Base-by-base conservation (phyloP, 1,140 invertebrate genomes). In the Ptiloglossa arizonensis region DNA sequence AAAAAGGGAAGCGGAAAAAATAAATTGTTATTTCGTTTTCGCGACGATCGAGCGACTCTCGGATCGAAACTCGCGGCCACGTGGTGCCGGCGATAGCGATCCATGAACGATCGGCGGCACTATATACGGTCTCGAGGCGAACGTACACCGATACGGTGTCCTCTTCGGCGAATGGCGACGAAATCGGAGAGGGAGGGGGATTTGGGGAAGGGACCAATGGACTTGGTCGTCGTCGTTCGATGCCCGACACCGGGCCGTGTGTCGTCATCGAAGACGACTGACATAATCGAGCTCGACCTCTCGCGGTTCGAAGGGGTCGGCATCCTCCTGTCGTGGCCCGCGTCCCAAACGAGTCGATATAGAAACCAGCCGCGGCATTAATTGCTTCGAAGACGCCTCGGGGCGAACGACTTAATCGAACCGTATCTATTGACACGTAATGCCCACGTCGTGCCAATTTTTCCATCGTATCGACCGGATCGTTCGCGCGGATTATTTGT, bases 281-380 rank as follows among this genome's bases (percentile, higher is more conserved):
- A 63, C 44, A 72, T 82, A 78, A 82, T 83, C 60, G 38, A 64
- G n/a, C 50, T 17, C 24, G 73, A 71, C 52, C 71, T 80, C 46
- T 80, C 46, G 69, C 27, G 50, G 22, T 70, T 77, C 72, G 24
- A 19, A 67, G 73, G 41, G 66, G 80, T 82, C 80, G 78, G 66
- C 64, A 69, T 80, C 35, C 57, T 69, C n/a, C 11, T 68, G 41
- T n/a, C 22, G 27, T 32, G 27, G 35, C 6, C 48, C 60, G 63
- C 24, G 29, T 75, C 38, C 50, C 50, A 35, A 57, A 67, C 24
- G 15, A 24, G 15, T 67, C 35, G 48, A 54, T 27, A 27, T 32
- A 41, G 4, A 22, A 15, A 11, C 22, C 5, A 1, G 13, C 13
- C 35, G 24, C 35, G 41, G 35, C 6, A 5, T 71, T 71, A 50